These are phyloP conservation scores for Leucophenga maculata DNA, from an alignment of 2,888 invertebrate species.

Conservation along the genomic window DNA sequence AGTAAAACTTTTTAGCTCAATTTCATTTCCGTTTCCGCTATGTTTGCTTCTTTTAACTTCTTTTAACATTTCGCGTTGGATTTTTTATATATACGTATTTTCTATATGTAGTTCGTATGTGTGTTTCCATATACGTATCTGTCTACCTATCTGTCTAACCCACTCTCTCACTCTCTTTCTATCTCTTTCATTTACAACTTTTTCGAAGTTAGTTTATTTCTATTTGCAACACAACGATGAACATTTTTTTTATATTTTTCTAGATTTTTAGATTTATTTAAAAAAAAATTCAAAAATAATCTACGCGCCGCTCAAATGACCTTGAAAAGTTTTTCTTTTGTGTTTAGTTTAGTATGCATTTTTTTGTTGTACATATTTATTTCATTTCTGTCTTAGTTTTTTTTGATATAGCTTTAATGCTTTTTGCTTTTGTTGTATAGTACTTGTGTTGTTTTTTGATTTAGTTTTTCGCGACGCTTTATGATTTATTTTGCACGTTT, in stretches of 20 bases:
- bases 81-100: constrained; percentile 19
- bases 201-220: constrained; percentile 44
- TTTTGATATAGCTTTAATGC: constrained; percentile 33
- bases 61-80: neutral
- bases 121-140: constrained; percentile 45
- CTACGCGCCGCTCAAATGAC: constrained; percentile 13
- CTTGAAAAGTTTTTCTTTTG: constrained; percentile 24
- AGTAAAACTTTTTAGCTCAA: constrained; percentile 31
- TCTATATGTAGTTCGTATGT: no score
- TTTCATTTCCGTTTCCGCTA: constrained; percentile 50
- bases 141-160: constrained; percentile 43
- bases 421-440: constrained; percentile 33
- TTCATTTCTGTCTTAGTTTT: constrained; percentile 29
- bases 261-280: constrained; percentile 20
- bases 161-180: constrained; percentile 41
- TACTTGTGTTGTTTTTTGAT: constrained; percentile 36
- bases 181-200: constrained; percentile 48
- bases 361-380: constrained; percentile 5
- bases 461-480: constrained; percentile 33
- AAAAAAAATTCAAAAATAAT: neutral
- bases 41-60: constrained; percentile 23
- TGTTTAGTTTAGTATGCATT: constrained; percentile 1
- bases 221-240: constrained; percentile 18
- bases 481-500: constrained; percentile 43
- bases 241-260: constrained; percentile 36